These are phyloP conservation scores for Hexactinellida sp. DNA, from an alignment of 37 sponge, comb jelly and placozoan genomes.

Conservation along the genomic window DNA sequence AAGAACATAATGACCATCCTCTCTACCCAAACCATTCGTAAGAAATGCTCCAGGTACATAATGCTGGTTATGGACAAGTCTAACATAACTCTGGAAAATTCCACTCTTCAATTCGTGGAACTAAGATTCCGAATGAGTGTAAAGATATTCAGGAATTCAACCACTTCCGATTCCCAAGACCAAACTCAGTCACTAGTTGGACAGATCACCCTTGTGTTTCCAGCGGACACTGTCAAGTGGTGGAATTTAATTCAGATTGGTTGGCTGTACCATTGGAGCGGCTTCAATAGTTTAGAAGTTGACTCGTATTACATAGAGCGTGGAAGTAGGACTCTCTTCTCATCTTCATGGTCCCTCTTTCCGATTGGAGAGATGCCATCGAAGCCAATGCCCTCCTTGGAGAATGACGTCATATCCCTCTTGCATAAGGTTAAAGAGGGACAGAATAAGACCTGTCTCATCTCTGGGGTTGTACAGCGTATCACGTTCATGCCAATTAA, in stretches of 20 bases:
- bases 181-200: not conserved
- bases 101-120: not conserved
- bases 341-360: not conserved
- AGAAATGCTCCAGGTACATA: not conserved
- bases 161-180: not conserved
- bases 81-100: not conserved
- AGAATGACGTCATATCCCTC: not conserved
- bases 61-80: not conserved
- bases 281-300: not conserved
- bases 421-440: not conserved
- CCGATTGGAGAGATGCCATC: not conserved
- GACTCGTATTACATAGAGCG: not conserved
- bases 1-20: not conserved
- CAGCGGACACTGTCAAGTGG: not conserved
- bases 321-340: not conserved
- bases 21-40: not conserved
- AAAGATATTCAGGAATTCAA: not conserved
- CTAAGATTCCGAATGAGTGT: not conserved
- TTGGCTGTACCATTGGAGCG: constrained; percentile 1
- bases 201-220: not conserved
- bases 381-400: not conserved
- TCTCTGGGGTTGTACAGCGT: not conserved
- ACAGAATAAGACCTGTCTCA: not conserved
- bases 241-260: not conserved
- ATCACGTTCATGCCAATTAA: not conserved